Conservation (phyloP, 1,140 invertebrate genomes). For the Eupristina koningsbergeri region DNA sequence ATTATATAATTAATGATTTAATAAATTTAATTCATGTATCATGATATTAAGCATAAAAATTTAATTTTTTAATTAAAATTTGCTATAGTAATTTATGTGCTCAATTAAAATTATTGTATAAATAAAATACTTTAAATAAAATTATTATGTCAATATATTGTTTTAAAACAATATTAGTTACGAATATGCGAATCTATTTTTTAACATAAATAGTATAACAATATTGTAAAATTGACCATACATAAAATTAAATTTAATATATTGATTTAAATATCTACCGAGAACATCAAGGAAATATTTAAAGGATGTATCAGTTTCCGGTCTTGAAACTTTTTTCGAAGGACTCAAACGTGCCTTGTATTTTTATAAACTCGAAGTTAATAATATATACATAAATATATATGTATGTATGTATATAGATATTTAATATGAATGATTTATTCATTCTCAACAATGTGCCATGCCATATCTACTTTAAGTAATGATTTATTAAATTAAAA, state of each 20-base stretch:
- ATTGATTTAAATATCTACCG: not conserved
- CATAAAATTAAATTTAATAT: not conserved
- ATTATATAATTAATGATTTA: not conserved
- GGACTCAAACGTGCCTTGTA: slow-evolving; percentile 42
- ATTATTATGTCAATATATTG: not conserved
- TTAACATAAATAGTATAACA: not conserved
- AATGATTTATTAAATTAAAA: slow-evolving; percentile 21
- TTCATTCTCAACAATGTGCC: slow-evolving; percentile 46
- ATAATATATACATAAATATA: slow-evolving; percentile 20
- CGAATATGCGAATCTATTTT: not conserved
- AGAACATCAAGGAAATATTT: slow-evolving; percentile 2
- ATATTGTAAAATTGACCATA: not conserved
- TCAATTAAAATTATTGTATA: not conserved
- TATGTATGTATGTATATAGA: not conserved
- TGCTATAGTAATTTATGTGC: not conserved
- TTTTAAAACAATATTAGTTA: not conserved
- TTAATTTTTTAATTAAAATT: not conserved
- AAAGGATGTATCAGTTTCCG: slow-evolving; percentile 43
- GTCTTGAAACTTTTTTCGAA: slow-evolving; percentile 34
- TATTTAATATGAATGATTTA: slow-evolving; percentile 45
- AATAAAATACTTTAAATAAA: not conserved
- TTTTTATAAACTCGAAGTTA: slow-evolving; percentile 43
- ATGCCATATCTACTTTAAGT: slow-evolving; percentile 47
- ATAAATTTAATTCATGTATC: not conserved
- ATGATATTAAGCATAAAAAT: not conserved